Conservation (phyloP, 2,888 invertebrate species). For the Pheosia tremula region DNA sequence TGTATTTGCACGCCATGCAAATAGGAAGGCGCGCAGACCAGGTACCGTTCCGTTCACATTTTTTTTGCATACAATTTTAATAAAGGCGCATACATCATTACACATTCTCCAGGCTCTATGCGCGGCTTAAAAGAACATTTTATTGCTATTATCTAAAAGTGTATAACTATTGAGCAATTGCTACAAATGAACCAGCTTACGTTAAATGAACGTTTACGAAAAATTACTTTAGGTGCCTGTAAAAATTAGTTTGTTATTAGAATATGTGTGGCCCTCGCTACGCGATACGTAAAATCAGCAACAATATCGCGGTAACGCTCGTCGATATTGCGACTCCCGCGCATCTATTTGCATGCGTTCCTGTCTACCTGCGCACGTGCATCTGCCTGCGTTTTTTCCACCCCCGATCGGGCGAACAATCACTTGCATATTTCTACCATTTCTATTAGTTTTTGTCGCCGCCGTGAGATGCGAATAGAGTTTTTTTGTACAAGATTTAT, state of each 20-base stretch:
- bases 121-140: not conserved
- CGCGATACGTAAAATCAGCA: not conserved
- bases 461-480: conserved; percentile 50
- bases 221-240: not conserved
- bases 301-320: conserved; percentile 6
- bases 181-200: not conserved
- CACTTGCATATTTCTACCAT: conserved; percentile 61
- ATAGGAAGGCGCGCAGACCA: not conserved
- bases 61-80: not conserved
- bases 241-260: not conserved
- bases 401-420: conserved; percentile 52
- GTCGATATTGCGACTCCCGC: not conserved
- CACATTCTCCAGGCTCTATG: not conserved
- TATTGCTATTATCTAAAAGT: no score
- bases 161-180: not conserved
- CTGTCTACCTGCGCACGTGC: conserved; percentile 63
- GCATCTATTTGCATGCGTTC: conserved; percentile 53
- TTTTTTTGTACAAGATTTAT: conserved; percentile 64
- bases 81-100: not conserved
- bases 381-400: conserved; percentile 48
- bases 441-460: conserved; percentile 52
- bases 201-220: not conserved
- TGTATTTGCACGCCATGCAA: not conserved
- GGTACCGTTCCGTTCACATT: not conserved
- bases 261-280: not conserved